phyloP scores from a whole-genome alignment of 2,113 vertebrate genomes.

The Ameiurus melas region DNA sequence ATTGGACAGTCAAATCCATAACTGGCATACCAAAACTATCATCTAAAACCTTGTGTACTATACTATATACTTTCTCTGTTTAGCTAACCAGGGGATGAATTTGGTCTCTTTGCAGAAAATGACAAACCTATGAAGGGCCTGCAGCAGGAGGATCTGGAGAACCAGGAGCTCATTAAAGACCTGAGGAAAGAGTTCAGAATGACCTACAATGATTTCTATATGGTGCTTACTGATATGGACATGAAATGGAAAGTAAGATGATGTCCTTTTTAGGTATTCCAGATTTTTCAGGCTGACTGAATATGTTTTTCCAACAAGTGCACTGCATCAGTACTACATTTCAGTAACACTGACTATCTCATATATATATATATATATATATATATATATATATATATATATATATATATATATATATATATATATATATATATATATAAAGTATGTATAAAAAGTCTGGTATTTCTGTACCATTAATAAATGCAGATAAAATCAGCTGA shows the following conservation, averaged over 20 bases:
- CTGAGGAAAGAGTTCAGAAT: slow-evolving; percentile 92
- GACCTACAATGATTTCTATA: slow-evolving; percentile 94
- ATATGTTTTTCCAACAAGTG: background rate
- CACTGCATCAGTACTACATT: background rate
- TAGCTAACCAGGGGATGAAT: background rate
- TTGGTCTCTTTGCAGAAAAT: slow-evolving; percentile 76
- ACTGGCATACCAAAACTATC: background rate
- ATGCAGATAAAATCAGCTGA: background rate
- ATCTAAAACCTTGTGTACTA: slow-evolving; percentile 5
- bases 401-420: no score
- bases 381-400: no score
- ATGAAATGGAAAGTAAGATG: slow-evolving; percentile 88
- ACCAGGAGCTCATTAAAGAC: slow-evolving; percentile 90
- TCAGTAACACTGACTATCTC: background rate
- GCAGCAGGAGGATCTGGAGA: slow-evolving; percentile 87
- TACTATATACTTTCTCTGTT: background rate
- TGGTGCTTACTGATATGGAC: slow-evolving; percentile 92
- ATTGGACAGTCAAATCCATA: background rate
- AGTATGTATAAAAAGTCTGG: background rate
- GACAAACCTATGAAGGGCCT: slow-evolving; percentile 94
- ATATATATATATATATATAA: background rate
- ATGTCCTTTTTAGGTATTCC: background rate
- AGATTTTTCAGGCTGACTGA: background rate
- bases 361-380: no score
- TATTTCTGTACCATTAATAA: slow-evolving; percentile 3